Conservation (phyloP, 2,888 invertebrate genomes). For the Leptarthrus brevirostris region DNA sequence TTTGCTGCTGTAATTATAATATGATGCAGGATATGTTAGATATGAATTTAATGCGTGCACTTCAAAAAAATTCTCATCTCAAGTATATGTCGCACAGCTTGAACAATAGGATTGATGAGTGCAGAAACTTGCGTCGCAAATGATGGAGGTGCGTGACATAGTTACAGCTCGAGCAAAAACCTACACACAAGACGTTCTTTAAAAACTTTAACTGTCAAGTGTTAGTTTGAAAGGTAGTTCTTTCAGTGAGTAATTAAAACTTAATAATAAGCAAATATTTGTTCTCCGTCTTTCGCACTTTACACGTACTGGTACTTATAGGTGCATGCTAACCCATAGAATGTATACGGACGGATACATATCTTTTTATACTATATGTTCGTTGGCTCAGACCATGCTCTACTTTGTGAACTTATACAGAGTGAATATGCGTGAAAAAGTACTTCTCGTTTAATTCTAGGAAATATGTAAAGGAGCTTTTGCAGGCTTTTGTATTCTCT, state of each 20-base stretch:
- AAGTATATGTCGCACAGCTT: background rate
- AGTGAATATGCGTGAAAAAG: no score
- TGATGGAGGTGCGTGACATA: constrained; percentile 12
- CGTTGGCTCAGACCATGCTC: no score
- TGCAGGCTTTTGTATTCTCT: no score
- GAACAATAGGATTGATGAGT: constrained; percentile 14
- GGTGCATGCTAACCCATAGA: no score
- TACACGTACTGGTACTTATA: no score
- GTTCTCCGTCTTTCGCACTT: background rate
- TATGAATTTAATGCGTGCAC: background rate
- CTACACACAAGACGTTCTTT: constrained; percentile 9
- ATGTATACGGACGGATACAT: no score
- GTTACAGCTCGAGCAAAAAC: background rate
- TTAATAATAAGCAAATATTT: background rate
- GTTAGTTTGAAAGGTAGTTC: background rate
- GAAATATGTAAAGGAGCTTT: no score
- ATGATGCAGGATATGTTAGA: background rate
- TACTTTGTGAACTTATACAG: no score
- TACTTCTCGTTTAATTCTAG: no score
- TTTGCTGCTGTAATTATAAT: background rate
- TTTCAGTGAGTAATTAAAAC: background rate
- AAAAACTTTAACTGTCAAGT: background rate
- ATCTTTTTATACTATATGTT: no score
- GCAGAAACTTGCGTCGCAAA: background rate
- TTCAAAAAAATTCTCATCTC: background rate